phyloP scores from a whole-genome alignment of 2,888 invertebrate species.

The Drosophila recens region DNA sequence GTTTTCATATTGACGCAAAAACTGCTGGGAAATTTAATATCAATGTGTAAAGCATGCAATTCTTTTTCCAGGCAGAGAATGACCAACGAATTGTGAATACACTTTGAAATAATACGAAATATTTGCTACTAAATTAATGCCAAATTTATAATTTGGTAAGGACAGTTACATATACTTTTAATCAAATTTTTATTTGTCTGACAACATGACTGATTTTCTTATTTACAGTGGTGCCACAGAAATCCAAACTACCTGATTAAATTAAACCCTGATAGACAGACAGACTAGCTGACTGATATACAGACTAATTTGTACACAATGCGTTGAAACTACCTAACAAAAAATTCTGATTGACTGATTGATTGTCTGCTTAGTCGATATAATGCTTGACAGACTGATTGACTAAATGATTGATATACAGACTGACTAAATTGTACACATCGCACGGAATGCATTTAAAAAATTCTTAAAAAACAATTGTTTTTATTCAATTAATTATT shows the following conservation, averaged over 20 bases:
- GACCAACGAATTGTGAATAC: not conserved
- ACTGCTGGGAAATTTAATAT: slow-evolving; percentile 23
- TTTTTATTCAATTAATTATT: not conserved
- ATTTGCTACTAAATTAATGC: not conserved
- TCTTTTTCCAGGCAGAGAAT: too few relatives aligned
- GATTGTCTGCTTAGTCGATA: not conserved
- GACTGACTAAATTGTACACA: not conserved
- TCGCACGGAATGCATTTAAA: too few relatives aligned
- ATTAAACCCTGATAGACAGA: not conserved
- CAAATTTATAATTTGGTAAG: not conserved
- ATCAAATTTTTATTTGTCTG: too few relatives aligned
- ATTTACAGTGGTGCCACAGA: too few relatives aligned
- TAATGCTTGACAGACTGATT: not conserved
- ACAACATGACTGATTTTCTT: not conserved
- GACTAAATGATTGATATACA: not conserved
- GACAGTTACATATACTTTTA: too few relatives aligned
- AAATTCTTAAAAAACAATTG: too few relatives aligned
- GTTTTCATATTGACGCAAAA: not conserved
- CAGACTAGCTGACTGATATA: not conserved
- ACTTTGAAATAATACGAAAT: not conserved
- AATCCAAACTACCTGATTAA: too few relatives aligned
- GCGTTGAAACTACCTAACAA: not conserved
- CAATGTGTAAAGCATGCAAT: not conserved
- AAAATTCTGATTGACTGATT: not conserved
- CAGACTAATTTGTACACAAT: too few relatives aligned